These are phyloP conservation scores for Tethea ocularis DNA, from an alignment of 2,888 invertebrate species.

Conservation along the genomic window DNA sequence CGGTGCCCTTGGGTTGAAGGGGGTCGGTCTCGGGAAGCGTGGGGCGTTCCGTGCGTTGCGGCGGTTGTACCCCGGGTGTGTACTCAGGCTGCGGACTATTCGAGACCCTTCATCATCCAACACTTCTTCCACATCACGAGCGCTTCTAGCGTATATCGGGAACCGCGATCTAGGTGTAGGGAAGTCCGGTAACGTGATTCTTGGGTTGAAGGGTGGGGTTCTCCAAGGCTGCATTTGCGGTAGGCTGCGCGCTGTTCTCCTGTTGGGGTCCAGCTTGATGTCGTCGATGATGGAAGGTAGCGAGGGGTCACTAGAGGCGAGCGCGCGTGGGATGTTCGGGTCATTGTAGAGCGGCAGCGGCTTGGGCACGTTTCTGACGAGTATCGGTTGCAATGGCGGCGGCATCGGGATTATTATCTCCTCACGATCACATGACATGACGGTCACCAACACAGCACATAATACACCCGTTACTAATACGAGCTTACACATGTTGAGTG, in stretches of 20 bases:
- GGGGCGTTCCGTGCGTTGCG: background rate
- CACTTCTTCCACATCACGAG: background rate
- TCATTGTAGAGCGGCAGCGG: background rate
- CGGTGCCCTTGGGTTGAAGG: background rate
- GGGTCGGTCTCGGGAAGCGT: background rate
- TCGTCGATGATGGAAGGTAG: conserved; percentile 4
- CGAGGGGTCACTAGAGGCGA: background rate
- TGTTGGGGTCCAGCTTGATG: conserved; percentile 7
- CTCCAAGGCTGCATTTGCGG: background rate
- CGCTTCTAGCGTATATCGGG: background rate
- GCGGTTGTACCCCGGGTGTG: conserved; percentile 1
- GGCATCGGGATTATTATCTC: background rate
- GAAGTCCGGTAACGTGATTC: background rate
- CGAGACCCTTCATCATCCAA: background rate
- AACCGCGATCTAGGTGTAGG: background rate
- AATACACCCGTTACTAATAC: background rate
- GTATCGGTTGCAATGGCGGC: background rate
- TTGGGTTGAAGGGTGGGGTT: background rate
- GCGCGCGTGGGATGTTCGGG: background rate
- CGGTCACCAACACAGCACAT: background rate
- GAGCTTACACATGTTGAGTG: background rate
- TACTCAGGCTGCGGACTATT: background rate
- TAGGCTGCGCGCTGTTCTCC: background rate
- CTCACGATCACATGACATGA: background rate
- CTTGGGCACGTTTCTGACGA: background rate